A percentile compares a stretch with the other conserved stretches of the same genome.
Evolutionary conservation across 1,140 invertebrate genomes (phyloP).

Genomic region (Oppia nitens): DNA sequence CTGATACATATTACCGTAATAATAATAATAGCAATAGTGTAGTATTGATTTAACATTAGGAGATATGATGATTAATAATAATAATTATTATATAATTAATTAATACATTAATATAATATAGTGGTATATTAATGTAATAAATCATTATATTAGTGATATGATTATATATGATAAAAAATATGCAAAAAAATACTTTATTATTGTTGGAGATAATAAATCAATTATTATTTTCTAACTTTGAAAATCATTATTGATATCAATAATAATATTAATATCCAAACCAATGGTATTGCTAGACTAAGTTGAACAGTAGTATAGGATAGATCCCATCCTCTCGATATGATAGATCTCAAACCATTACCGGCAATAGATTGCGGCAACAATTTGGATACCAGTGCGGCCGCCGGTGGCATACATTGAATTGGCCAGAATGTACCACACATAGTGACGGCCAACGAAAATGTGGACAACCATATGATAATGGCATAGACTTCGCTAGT

Average conservation of each 20-base stretch:
- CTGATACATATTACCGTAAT: too few relatives aligned
- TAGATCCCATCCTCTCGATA: constrained; percentile 5
- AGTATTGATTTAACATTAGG: too few relatives aligned
- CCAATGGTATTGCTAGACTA: neutral
- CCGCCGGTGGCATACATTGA: neutral
- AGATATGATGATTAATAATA: too few relatives aligned
- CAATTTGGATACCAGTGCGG: neutral
- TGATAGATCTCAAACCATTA: neutral
- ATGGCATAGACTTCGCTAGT: constrained; percentile 77
- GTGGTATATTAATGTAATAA: too few relatives aligned
- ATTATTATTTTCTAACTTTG: neutral
- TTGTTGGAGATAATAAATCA: too few relatives aligned
- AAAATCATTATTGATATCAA: neutral
- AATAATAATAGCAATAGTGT: too few relatives aligned
- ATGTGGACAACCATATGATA: constrained; percentile 67
- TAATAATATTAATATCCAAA: neutral
- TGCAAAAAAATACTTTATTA: too few relatives aligned
- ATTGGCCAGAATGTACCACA: constrained; percentile 1
- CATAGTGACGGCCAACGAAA: neutral
- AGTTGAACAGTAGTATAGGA: constrained; percentile 78
- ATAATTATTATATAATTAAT: too few relatives aligned
- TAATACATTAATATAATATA: too few relatives aligned
- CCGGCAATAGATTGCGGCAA: neutral
- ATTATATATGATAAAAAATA: too few relatives aligned
- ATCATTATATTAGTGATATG: too few relatives aligned